A percentile compares a stretch with the other conserved stretches of the same genome.
phyloP scores from a whole-genome alignment of 2,888 invertebrate genomes.

The Metacarcinus magister region DNA sequence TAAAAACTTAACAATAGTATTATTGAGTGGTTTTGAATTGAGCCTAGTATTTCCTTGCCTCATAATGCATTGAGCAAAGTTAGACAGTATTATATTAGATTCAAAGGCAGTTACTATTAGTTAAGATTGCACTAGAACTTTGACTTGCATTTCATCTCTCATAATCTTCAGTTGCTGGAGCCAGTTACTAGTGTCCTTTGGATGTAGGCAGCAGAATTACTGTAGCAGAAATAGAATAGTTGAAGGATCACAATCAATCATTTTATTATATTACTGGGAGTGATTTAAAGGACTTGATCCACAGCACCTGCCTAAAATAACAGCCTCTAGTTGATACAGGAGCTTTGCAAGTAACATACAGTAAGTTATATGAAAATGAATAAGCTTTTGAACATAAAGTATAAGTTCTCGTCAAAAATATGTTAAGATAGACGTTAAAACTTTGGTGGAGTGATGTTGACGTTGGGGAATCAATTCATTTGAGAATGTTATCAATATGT shows the following conservation, averaged over 20 bases:
- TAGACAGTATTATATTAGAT: constrained; percentile 48
- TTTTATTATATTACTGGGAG: not conserved
- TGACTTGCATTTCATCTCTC: constrained; percentile 2
- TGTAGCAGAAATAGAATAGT: constrained; percentile 38
- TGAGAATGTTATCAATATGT: not conserved
- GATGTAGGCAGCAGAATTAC: constrained; percentile 22
- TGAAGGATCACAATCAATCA: not conserved
- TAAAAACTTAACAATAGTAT: constrained; percentile 28
- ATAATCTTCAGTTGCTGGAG: constrained; percentile 14
- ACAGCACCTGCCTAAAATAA: constrained; percentile 3
- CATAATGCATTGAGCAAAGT: not conserved
- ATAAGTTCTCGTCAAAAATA: not conserved
- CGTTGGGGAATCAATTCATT: not conserved
- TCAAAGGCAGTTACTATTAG: constrained; percentile 6
- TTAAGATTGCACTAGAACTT: constrained; percentile 31
- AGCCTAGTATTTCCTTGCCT: not conserved
- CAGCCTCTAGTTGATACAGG: constrained; percentile 12
- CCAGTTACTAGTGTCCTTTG: constrained; percentile 15
- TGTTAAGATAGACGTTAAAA: constrained; percentile 1
- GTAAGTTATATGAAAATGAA: not conserved
- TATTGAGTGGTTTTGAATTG: not conserved
- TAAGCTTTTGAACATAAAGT: constrained; percentile 1
- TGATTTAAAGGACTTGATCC: not conserved
- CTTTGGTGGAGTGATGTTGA: not conserved
- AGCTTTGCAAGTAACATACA: constrained; percentile 37